These are phyloP conservation scores for Micromys minutus DNA, from an alignment of 2,113 vertebrate species.

Conservation along the genomic window DNA sequence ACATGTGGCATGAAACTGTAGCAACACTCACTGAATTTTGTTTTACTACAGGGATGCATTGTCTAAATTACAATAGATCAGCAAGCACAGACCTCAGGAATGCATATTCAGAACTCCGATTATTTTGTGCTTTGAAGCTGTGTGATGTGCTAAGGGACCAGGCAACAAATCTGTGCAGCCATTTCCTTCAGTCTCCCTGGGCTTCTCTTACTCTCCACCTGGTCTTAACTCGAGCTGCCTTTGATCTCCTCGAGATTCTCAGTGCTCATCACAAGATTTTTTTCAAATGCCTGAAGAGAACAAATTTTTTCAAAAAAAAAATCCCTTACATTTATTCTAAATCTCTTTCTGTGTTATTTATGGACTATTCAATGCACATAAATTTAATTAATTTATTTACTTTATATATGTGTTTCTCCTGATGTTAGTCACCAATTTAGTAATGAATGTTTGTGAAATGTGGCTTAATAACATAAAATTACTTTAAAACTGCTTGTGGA, in stretches of 20 bases:
- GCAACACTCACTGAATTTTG: neutral
- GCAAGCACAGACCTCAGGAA: neutral
- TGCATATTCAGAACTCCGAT: neutral
- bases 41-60: neutral
- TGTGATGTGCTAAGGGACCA: neutral
- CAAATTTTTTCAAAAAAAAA: neutral
- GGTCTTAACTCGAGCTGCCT: neutral
- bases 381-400: constrained; percentile 1
- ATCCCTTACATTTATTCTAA: neutral
- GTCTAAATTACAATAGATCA: neutral
- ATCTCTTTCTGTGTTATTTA: neutral
- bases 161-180: too few species aligned
- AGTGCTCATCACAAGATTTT: neutral
- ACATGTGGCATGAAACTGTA: neutral
- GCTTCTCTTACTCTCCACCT: neutral
- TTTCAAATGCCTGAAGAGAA: neutral
- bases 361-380: neutral
- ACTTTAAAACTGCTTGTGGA: constrained; percentile 4
- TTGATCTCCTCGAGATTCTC: too few species aligned
- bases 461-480: neutral
- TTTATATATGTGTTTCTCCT: neutral
- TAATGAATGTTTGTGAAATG: neutral
- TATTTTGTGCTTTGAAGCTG: neutral
- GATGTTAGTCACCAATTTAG: constrained; percentile 7
- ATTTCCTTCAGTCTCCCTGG: too few species aligned